Conservation (phyloP, 2,888 invertebrate species). For the Thecophora atra region DNA sequence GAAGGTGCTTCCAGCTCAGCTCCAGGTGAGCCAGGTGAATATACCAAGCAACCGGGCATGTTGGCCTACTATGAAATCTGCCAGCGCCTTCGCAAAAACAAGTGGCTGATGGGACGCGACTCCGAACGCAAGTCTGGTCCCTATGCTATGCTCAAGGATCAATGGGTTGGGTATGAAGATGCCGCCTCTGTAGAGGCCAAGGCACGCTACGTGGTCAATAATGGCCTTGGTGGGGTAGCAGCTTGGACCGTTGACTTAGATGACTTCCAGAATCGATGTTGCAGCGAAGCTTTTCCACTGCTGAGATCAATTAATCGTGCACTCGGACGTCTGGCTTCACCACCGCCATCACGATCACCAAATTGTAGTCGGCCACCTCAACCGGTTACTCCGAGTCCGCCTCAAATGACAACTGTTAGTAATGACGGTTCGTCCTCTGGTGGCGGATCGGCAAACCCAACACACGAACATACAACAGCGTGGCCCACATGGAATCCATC, state of each 20-base stretch:
- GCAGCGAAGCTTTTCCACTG: slow-evolving; percentile 80
- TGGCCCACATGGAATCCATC: slow-evolving; percentile 57
- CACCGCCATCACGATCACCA: slow-evolving; percentile 68
- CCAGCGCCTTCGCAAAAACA: slow-evolving; percentile 73
- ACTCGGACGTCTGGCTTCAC: slow-evolving; percentile 71
- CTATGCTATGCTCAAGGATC: slow-evolving; percentile 79
- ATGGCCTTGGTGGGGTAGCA: slow-evolving; percentile 82
- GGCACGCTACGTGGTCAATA: slow-evolving; percentile 77
- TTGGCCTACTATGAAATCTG: slow-evolving; percentile 88
- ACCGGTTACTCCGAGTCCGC: slow-evolving; percentile 80
- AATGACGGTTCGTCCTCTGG: slow-evolving; percentile 67
- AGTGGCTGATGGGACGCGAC: slow-evolving; percentile 75
- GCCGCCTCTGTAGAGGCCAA: slow-evolving; percentile 78
- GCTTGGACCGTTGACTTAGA: slow-evolving; percentile 91
- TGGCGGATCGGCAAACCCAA: slow-evolving; percentile 46
- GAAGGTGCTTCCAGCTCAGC: slow-evolving; percentile 76
- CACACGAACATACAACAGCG: slow-evolving; percentile 57
- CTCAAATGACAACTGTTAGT: slow-evolving; percentile 76
- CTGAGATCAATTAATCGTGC: slow-evolving; percentile 81
- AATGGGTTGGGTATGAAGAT: slow-evolving; percentile 93
- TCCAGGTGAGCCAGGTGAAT: slow-evolving; percentile 82
- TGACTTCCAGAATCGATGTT: slow-evolving; percentile 87
- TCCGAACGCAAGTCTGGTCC: slow-evolving; percentile 73
- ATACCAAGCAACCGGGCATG: slow-evolving; percentile 88
- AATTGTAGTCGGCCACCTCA: slow-evolving; percentile 78